Conservation (phyloP, 2,113 vertebrate genomes). For the Macquaria ambigua region DNA sequence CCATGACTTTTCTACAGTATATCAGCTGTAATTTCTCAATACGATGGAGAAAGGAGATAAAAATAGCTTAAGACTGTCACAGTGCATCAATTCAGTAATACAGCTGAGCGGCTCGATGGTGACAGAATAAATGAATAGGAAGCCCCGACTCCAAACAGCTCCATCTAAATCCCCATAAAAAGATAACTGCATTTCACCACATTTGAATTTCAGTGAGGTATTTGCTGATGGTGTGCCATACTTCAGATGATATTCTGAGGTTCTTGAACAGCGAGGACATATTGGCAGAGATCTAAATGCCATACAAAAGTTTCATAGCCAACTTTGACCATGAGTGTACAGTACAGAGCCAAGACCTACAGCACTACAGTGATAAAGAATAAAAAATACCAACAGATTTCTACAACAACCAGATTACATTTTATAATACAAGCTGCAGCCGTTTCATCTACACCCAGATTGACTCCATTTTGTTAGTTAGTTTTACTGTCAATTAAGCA, state of each 20-base stretch:
- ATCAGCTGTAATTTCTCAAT: slow-evolving; percentile 70
- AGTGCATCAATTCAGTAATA: slow-evolving; percentile 67
- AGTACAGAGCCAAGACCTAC: neutral
- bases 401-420: neutral
- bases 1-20: slow-evolving; percentile 65
- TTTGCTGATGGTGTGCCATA: slow-evolving; percentile 40
- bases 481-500: neutral
- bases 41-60: slow-evolving; percentile 60
- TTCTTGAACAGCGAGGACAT: slow-evolving; percentile 23
- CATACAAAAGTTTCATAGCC: slow-evolving; percentile 17
- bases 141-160: slow-evolving; percentile 61
- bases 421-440: neutral
- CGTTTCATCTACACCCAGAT: neutral
- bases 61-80: slow-evolving; percentile 75
- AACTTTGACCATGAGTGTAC: slow-evolving; percentile 26
- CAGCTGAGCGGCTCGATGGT: slow-evolving; percentile 56
- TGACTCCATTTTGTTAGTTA: neutral
- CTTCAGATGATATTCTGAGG: slow-evolving; percentile 49
- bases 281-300: slow-evolving; percentile 25
- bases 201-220: slow-evolving; percentile 64
- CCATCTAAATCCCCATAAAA: slow-evolving; percentile 70
- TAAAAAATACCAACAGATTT: slow-evolving; percentile 8
- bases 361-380: neutral
- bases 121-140: slow-evolving; percentile 73
- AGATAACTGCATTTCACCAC: slow-evolving; percentile 60